Conservation (phyloP, 2,888 invertebrate species). For the Torymus auratus region DNA sequence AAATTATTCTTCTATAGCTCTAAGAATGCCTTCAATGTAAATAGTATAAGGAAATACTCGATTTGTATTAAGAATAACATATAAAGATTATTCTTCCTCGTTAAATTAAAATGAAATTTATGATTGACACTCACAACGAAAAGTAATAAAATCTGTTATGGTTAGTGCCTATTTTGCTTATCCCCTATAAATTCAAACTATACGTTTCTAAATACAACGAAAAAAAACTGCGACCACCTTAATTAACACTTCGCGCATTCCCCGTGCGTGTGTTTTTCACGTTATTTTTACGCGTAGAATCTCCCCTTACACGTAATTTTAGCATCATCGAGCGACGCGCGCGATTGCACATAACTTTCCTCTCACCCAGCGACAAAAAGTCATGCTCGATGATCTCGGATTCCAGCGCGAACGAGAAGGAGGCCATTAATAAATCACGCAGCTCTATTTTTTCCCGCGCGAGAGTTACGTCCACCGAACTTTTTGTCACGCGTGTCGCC, state of each 20-base stretch:
- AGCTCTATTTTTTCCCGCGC: conserved; percentile 23
- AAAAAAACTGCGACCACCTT: too few relatives aligned
- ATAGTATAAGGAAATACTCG: too few relatives aligned
- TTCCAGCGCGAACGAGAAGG: conserved; percentile 14
- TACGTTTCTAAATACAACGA: too few relatives aligned
- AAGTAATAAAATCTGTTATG: too few relatives aligned
- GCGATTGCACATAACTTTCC: not conserved
- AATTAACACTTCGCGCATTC: not conserved
- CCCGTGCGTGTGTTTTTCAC: not conserved
- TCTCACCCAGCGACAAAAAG: not conserved
- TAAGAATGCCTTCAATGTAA: too few relatives aligned
- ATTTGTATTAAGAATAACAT: too few relatives aligned
- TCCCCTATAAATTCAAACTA: too few relatives aligned
- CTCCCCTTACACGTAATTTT: conserved; percentile 36
- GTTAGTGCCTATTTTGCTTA: too few relatives aligned
- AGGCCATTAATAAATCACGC: conserved; percentile 15
- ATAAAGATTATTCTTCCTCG: too few relatives aligned
- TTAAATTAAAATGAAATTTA: too few relatives aligned
- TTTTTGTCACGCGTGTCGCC: conserved; percentile 30
- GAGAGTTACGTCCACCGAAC: conserved; percentile 4
- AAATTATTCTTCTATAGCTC: too few relatives aligned
- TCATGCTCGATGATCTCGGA: conserved; percentile 22
- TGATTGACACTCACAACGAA: too few relatives aligned
- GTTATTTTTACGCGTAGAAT: conserved; percentile 18
- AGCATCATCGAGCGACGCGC: conserved; percentile 5